phyloP scores from a whole-genome alignment of 1,140 invertebrate genomes.

The Vollenhovia emeryi region DNA sequence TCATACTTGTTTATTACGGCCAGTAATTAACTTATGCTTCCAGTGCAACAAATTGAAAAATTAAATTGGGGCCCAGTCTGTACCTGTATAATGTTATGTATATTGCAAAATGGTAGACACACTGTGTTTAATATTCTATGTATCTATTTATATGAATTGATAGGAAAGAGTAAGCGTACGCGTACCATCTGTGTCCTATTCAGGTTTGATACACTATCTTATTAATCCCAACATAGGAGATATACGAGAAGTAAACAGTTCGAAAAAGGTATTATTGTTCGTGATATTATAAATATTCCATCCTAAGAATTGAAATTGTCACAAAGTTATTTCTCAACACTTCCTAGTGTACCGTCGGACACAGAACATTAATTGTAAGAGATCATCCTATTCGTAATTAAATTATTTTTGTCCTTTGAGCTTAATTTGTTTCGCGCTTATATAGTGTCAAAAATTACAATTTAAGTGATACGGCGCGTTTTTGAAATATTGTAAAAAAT shows the following conservation, averaged over 20 bases:
- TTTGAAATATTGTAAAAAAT: slow-evolving; percentile 76
- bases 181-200: slow-evolving; percentile 60
- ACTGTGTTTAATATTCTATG: slow-evolving; percentile 73
- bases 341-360: slow-evolving; percentile 53
- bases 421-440: slow-evolving; percentile 62
- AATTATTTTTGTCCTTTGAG: slow-evolving; percentile 65
- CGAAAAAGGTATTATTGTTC: slow-evolving; percentile 62
- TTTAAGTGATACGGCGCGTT: slow-evolving; percentile 65
- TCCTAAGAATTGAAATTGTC: slow-evolving; percentile 24
- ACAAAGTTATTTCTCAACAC: slow-evolving; percentile 50
- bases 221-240: slow-evolving; percentile 45
- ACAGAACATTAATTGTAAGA: slow-evolving; percentile 30
- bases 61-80: slow-evolving; percentile 59
- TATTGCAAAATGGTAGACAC: slow-evolving; percentile 67
- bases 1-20: slow-evolving; percentile 65
- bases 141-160: slow-evolving; percentile 73
- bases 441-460: slow-evolving; percentile 63
- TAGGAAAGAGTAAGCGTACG: slow-evolving; percentile 49
- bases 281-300: slow-evolving; percentile 55
- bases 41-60: slow-evolving; percentile 64
- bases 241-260: slow-evolving; percentile 12
- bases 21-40: slow-evolving; percentile 73
- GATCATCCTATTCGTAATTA: slow-evolving; percentile 64
- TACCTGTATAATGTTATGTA: slow-evolving; percentile 77
- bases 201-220: slow-evolving; percentile 47